These are phyloP conservation scores for Coregonus clupeaformis DNA, from an alignment of 2,113 vertebrate genomes.

Conservation along the genomic window DNA sequence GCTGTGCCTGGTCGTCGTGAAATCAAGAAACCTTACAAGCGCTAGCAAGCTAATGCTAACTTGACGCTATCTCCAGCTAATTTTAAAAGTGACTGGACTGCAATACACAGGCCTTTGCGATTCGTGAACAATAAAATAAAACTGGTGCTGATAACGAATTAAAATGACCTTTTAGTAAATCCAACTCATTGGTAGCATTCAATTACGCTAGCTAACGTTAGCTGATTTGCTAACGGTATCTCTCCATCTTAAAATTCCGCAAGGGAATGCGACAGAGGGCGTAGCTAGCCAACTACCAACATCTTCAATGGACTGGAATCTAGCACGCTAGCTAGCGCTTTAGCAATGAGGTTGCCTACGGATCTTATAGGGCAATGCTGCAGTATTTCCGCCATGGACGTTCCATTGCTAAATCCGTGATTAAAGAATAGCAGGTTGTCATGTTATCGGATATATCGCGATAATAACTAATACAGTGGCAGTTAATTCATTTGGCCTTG, in stretches of 20 bases:
- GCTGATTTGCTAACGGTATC: constrained; percentile 1
- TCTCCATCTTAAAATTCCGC: constrained; percentile 66
- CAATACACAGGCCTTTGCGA: constrained; percentile 8
- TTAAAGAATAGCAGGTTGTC: too few relatives aligned
- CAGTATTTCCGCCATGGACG: neutral
- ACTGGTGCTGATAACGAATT: neutral
- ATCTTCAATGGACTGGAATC: neutral
- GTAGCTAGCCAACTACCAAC: constrained; percentile 38
- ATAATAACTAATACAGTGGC: too few relatives aligned
- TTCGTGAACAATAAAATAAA: neutral
- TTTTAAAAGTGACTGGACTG: neutral
- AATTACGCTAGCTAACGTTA: neutral
- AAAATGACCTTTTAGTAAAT: neutral
- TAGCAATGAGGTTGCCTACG: neutral
- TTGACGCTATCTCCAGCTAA: neutral
- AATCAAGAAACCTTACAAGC: constrained; percentile 9
- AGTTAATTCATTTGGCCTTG: too few relatives aligned
- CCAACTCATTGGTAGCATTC: neutral
- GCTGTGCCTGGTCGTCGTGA: constrained; percentile 23
- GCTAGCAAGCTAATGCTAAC: constrained; percentile 25
- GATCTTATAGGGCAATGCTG: neutral
- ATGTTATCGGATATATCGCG: too few relatives aligned
- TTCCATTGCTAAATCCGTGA: too few relatives aligned
- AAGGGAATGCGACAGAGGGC: constrained; percentile 70
- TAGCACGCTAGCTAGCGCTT: neutral